Conservation (phyloP, 35 echinoderm and acorn worm genomes). For the Heliocidaris erythrogramma region DNA sequence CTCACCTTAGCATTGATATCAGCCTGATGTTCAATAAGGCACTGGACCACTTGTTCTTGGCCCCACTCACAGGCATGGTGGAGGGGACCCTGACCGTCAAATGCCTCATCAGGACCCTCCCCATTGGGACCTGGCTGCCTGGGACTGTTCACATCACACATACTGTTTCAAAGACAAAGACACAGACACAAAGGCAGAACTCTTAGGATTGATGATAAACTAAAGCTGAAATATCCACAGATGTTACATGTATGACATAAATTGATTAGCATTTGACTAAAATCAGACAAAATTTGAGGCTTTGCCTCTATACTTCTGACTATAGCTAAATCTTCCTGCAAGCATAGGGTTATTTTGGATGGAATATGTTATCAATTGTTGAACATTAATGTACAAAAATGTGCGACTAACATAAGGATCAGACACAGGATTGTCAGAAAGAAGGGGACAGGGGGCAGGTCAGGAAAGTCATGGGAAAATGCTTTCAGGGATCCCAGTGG, state of each 20-base stretch:
- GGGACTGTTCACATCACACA: conserved; percentile 98
- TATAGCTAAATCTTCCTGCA: no score
- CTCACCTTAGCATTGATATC: conserved; percentile 97
- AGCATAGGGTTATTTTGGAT: no score
- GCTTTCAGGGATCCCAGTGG: no score
- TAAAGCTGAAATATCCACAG: not conserved
- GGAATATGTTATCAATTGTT: no score
- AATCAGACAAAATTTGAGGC: not conserved
- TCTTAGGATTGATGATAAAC: not conserved
- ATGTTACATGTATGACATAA: not conserved
- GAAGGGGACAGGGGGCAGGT: no score
- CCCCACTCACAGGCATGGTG: conserved; percentile 98
- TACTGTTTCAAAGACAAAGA: conserved; percentile 57
- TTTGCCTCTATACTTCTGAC: not conserved
- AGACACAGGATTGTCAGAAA: no score
- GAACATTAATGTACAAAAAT: no score
- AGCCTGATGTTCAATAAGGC: conserved; percentile 93
- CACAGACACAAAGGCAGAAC: not conserved
- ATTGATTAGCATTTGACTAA: not conserved
- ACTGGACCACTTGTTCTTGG: conserved; percentile 93
- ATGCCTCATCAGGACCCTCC: conserved; percentile 74
- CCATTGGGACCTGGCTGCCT: conserved; percentile 90
- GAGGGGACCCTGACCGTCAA: conserved; percentile 85
- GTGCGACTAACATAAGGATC: no score
- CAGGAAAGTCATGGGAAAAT: no score